Percentiles rank a stretch among this genome's conserved stretches.
These are phyloP conservation scores for Sorex araneus DNA, from an alignment of 2,113 vertebrate genomes.

Conservation along the genomic window DNA sequence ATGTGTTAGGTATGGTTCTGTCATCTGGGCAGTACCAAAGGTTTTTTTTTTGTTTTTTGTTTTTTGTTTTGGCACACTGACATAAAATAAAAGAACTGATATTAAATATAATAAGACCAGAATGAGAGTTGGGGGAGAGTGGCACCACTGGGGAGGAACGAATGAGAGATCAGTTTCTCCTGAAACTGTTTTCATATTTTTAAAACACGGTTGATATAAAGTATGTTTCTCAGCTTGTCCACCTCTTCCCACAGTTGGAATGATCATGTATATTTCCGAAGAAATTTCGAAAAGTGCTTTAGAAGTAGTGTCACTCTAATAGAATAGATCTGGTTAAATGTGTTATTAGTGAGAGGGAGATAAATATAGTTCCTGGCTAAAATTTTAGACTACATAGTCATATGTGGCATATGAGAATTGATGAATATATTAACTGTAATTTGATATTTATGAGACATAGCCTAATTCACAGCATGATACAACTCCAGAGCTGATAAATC, in stretches of 20 bases:
- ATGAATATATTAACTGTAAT: no score
- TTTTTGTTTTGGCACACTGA: background rate
- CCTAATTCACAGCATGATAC: background rate
- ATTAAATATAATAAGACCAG: background rate
- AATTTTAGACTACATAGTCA: background rate
- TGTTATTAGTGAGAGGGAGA: constrained; percentile 20
- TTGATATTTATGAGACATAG: background rate
- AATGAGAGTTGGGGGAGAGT: background rate
- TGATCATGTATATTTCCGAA: background rate
- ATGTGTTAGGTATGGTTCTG: background rate
- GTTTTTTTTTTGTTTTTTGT: no score
- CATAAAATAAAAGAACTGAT: background rate
- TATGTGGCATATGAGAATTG: background rate
- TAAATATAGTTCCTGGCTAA: background rate
- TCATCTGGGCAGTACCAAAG: background rate
- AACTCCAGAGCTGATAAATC: background rate
- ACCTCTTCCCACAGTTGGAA: background rate
- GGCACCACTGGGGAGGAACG: background rate
- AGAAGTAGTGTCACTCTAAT: background rate
- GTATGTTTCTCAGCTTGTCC: background rate
- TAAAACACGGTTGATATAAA: background rate
- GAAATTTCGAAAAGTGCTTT: background rate
- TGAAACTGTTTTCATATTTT: background rate
- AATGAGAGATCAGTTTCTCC: background rate
- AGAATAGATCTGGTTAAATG: background rate